Base-by-base conservation (phyloP, 2,888 invertebrate genomes). In the Pyrocoelia pectoralis region DNA sequence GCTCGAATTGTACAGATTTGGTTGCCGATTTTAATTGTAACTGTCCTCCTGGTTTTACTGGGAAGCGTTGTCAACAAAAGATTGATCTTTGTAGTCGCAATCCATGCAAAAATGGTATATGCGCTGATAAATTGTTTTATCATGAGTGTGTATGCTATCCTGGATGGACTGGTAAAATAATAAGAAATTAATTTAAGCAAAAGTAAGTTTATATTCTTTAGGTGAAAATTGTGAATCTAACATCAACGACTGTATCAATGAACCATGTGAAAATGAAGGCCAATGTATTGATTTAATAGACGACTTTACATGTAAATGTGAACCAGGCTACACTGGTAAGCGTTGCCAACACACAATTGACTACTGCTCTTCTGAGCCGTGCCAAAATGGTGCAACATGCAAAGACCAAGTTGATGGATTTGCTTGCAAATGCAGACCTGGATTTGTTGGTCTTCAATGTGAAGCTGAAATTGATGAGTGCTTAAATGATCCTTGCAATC, bases 391-490 rank as follows among this genome's bases (percentile, higher is more conserved):
- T 17, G 97, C 93, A 1, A 89, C 90, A 0, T 97, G 97, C 76
- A 79, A 90, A 1, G 95, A 97, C 76, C 90, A 93, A 76, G 84
- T 94, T 14, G 95, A 96, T 76, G 94, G 95, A 17, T 98, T 97
- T 78, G 84, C 87, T 28, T 98, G 98, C 80, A 93, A 92, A 79
- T 98, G 98, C 77, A 87, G 95, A 61, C 95, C 96, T 10, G 97
- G 97, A 28, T 98, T 88, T 77, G 91, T 95, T 33, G 95, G 96
- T 0, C 82, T 95, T n/a, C 94, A 95, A 76, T 96, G 97, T 77
- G 96, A 97, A 82, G 94, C 95, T 10, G 94, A 92, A 76, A 92
- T 95, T 65, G 94, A 97, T 75, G 96, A 96, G 81, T 97, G 97
- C 75, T 83, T 94, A 54, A 93, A 90, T 70, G 95, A 95, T 78